These are phyloP conservation scores for Botrylloides violaceus DNA, from an alignment of 23 tunicate genomes.

Conservation along the genomic window DNA sequence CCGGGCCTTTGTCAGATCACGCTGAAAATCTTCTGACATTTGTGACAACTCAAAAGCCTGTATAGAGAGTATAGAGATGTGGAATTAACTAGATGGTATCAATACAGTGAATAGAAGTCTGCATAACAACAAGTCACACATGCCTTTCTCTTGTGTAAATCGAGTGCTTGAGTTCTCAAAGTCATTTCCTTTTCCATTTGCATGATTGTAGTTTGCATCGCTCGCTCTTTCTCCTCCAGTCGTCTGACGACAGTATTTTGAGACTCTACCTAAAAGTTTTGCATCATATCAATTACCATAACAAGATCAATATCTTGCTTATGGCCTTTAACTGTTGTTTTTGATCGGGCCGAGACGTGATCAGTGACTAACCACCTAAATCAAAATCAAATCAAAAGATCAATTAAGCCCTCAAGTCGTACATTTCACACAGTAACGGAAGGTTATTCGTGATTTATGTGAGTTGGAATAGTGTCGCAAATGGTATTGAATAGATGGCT, in stretches of 20 bases:
- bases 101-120: not conserved
- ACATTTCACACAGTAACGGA: no score
- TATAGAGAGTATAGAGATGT: not conserved
- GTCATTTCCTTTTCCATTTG: constrained; percentile 64
- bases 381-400: not conserved
- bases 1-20: constrained; percentile 62
- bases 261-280: constrained; percentile 91
- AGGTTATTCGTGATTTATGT: no score
- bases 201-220: constrained; percentile 34
- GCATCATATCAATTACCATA: no score
- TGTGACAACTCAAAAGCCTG: constrained; percentile 87
- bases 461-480: no score
- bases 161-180: constrained; percentile 65
- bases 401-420: not conserved
- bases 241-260: constrained; percentile 79
- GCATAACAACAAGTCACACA: not conserved
- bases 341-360: no score
- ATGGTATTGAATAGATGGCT: no score
- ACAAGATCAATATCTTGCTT: no score
- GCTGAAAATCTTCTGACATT: constrained; percentile 41
- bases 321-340: no score
- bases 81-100: not conserved
- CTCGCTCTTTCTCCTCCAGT: constrained; percentile 85
- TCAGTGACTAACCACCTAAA: not conserved
- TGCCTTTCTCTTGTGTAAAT: constrained; percentile 87